A percentile compares a stretch with the other conserved stretches of the same genome.
These are phyloP conservation scores for Ectropis crepuscularia DNA, from an alignment of 2,888 invertebrate genomes.

Conservation along the genomic window DNA sequence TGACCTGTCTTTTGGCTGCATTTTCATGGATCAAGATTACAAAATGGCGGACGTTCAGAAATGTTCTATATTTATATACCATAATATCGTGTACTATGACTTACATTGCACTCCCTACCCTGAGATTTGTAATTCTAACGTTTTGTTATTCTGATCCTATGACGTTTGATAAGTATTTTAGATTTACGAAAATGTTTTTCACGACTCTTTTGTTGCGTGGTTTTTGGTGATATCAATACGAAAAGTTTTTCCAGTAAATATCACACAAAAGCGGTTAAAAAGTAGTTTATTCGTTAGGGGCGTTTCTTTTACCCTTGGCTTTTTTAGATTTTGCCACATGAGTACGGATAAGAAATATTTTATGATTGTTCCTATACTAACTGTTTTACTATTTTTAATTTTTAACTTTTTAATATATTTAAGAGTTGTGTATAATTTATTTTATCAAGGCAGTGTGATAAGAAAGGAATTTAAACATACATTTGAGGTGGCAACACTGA, in stretches of 20 bases:
- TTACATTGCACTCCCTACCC: conserved; percentile 1
- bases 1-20: not conserved
- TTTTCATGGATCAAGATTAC: conserved; percentile 4
- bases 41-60: conserved; percentile 6
- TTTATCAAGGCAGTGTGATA: not conserved
- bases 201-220: conserved; percentile 4
- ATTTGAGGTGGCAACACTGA: conserved; percentile 2
- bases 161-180: not conserved
- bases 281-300: not conserved
- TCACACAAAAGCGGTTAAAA: not conserved
- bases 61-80: not conserved
- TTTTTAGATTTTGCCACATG: not conserved
- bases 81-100: not conserved
- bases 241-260: not conserved
- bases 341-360: not conserved
- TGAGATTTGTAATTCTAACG: not conserved
- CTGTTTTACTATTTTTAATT: not conserved
- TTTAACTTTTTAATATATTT: conserved; percentile 1
- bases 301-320: not conserved
- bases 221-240: not conserved
- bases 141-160: not conserved
- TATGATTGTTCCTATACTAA: not conserved
- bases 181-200: conserved; percentile 1
- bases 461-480: not conserved
- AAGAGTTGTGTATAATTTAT: not conserved